phyloP scores from a whole-genome alignment of 2,888 invertebrate species.

The Bhutanitis thaidina region DNA sequence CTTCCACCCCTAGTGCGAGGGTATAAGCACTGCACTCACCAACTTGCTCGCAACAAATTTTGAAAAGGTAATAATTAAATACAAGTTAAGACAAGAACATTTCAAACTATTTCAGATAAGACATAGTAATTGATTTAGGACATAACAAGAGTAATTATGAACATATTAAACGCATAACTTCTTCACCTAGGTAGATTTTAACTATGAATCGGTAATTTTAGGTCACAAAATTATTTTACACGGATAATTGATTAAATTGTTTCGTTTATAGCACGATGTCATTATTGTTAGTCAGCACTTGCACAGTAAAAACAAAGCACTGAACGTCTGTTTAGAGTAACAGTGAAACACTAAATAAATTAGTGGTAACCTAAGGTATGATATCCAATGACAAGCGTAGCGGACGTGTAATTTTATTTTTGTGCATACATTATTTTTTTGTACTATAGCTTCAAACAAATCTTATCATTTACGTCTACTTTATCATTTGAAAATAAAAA shows the following conservation, averaged over 20 bases:
- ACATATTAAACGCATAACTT: not conserved
- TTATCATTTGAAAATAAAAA: too few relatives aligned
- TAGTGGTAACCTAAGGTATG: conserved; percentile 6
- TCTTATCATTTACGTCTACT: too few relatives aligned
- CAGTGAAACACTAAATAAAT: conserved; percentile 19
- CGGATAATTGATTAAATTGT: not conserved
- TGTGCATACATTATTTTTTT: too few relatives aligned
- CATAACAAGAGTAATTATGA: not conserved
- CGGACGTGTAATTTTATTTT: not conserved
- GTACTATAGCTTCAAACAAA: too few relatives aligned
- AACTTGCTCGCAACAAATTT: too few relatives aligned
- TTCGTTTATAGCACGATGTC: not conserved
- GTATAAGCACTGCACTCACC: too few relatives aligned
- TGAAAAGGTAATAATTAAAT: too few relatives aligned
- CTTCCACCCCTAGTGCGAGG: too few relatives aligned
- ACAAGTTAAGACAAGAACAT: too few relatives aligned
- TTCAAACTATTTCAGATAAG: too few relatives aligned
- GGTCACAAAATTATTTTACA: conserved; percentile 16
- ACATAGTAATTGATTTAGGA: too few relatives aligned
- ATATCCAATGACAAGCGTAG: conserved; percentile 6
- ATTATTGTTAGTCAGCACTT: conserved; percentile 8
- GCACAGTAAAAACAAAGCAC: conserved; percentile 13
- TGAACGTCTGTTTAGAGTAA: conserved; percentile 15
- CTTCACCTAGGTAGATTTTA: not conserved
- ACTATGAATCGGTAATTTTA: not conserved